These are phyloP conservation scores for Potorous gilbertii DNA, from an alignment of 2,797 vertebrate genomes.

Conservation along the genomic window DNA sequence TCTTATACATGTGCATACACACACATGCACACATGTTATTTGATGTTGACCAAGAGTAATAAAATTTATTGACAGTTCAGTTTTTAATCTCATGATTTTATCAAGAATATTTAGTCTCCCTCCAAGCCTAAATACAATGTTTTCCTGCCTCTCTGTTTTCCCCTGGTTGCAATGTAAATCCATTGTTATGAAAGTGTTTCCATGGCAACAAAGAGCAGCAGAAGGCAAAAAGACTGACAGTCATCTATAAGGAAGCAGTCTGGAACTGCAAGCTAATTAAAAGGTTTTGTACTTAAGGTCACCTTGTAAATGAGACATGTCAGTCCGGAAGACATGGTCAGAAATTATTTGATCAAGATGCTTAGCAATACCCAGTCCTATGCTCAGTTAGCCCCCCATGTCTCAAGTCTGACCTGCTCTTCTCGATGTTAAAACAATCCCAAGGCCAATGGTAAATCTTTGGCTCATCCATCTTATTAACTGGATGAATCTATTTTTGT, in stretches of 20 bases:
- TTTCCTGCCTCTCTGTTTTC: conserved; percentile 56
- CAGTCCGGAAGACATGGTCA: conserved; percentile 68
- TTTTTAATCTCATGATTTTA: conserved; percentile 63
- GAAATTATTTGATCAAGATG: conserved; percentile 29
- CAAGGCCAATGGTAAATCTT: conserved; percentile 51
- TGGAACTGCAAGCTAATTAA: conserved; percentile 83
- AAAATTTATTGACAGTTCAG: conserved; percentile 57
- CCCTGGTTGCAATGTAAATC: conserved; percentile 64
- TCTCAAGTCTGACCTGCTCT: conserved; percentile 46
- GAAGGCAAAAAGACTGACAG: conserved; percentile 86
- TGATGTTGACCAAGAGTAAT: conserved; percentile 52
- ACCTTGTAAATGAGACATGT: conserved; percentile 80
- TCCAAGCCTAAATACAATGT: conserved; percentile 40
- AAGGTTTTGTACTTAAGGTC: conserved; percentile 77
- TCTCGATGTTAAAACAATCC: conserved; percentile 30
- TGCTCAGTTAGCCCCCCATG: conserved; percentile 36
- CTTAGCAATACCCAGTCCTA: conserved; percentile 22
- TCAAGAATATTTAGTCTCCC: conserved; percentile 79
- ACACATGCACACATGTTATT: neutral
- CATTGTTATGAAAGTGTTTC: conserved; percentile 88
- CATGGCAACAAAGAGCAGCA: conserved; percentile 86
- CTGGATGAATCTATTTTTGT: conserved; percentile 61
- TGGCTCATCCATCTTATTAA: conserved; percentile 64
- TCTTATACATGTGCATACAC: neutral
- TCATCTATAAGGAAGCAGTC: conserved; percentile 82